Conservation (phyloP, 2,797 vertebrate genomes). For the Alfaro cultratus region DNA sequence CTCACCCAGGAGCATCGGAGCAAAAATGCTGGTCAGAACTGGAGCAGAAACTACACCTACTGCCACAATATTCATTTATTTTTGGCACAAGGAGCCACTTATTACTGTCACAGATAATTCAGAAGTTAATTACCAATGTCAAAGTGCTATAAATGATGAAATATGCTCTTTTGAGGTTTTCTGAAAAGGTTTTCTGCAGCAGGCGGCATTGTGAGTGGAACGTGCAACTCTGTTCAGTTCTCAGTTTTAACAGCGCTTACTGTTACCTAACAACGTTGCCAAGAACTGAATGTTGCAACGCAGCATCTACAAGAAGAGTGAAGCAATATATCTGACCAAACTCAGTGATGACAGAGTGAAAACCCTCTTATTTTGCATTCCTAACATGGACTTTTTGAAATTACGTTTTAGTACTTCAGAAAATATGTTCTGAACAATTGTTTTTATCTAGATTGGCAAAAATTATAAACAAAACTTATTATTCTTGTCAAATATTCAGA, state of each 20-base stretch:
- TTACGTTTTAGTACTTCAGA: background rate
- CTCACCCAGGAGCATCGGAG: too few species aligned
- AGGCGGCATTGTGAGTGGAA: background rate
- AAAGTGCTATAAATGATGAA: too few species aligned
- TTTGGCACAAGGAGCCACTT: too few species aligned
- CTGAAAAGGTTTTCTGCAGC: background rate
- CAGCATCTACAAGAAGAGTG: background rate
- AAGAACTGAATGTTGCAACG: conserved; percentile 1
- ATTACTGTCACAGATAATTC: too few species aligned
- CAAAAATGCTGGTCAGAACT: too few species aligned
- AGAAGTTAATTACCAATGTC: too few species aligned
- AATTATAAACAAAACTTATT: background rate
- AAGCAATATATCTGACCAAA: conserved; percentile 9
- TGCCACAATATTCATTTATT: too few species aligned
- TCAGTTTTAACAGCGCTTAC: background rate
- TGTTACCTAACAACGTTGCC: background rate
- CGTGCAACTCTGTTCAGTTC: background rate
- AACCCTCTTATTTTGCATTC: background rate
- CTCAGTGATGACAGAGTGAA: conserved; percentile 3
- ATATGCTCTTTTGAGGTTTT: too few species aligned
- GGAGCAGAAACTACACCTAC: too few species aligned
- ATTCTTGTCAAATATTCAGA: background rate
- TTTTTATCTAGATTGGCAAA: background rate
- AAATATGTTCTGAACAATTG: background rate
- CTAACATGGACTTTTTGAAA: background rate